phyloP scores from a whole-genome alignment of 2,797 vertebrate genomes.

The Amphiprion clarkii region DNA sequence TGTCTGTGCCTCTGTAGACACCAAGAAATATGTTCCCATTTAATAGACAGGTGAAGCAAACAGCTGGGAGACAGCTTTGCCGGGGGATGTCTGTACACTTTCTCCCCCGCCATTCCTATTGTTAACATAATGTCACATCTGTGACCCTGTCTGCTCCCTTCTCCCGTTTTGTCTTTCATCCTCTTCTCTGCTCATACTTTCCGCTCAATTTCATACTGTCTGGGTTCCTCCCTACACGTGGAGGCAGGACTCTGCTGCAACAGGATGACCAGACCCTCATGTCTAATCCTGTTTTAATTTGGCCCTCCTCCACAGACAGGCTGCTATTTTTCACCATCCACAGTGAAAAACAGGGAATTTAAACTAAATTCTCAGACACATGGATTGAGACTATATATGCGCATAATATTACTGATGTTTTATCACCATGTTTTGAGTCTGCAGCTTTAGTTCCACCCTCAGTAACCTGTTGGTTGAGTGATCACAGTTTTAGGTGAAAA shows the following conservation, averaged over 20 bases:
- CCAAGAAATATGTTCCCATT: conserved; percentile 79
- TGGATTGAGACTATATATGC: neutral
- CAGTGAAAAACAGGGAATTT: neutral
- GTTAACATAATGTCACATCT: conserved; percentile 83
- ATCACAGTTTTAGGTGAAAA: neutral
- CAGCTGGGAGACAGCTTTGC: conserved; percentile 85
- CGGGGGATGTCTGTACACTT: conserved; percentile 81
- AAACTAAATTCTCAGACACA: conserved; percentile 15
- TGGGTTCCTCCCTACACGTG: conserved; percentile 70
- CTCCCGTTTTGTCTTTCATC: conserved; percentile 63
- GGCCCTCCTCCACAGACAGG: conserved; percentile 34
- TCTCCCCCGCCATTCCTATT: conserved; percentile 72
- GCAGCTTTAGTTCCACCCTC: neutral
- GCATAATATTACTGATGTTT: neutral
- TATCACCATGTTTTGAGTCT: neutral
- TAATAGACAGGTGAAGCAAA: conserved; percentile 87
- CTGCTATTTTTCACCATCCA: neutral
- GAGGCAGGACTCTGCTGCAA: conserved; percentile 44
- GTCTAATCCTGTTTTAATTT: conserved; percentile 71
- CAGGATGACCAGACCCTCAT: conserved; percentile 29
- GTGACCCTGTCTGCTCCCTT: conserved; percentile 84
- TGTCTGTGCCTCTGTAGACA: conserved; percentile 73
- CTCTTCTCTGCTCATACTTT: conserved; percentile 81
- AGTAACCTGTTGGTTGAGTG: neutral
- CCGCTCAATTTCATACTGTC: conserved; percentile 86